phyloP scores from a whole-genome alignment of 2,797 vertebrate genomes.

The Parotocinclus haroldoi region DNA sequence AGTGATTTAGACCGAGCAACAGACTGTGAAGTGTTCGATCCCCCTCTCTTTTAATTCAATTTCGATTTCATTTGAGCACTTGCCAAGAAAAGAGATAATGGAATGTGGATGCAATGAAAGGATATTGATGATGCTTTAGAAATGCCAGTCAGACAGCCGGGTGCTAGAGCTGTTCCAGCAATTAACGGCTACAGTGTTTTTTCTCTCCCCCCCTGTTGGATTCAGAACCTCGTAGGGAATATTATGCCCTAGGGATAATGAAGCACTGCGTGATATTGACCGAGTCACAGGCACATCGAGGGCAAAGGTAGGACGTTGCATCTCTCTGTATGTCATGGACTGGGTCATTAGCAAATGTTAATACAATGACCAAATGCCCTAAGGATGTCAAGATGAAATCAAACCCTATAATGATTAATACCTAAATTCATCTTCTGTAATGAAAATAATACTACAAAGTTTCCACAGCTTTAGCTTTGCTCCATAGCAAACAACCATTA shows the following conservation, averaged over 20 bases:
- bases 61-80: slow-evolving; percentile 46
- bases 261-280: slow-evolving; percentile 28
- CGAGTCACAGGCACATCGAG: slow-evolving; percentile 31
- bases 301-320: slow-evolving; percentile 7
- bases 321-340: too few species aligned
- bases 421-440: too few species aligned
- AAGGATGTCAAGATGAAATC: too few species aligned
- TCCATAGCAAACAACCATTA: too few species aligned
- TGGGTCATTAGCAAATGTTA: too few species aligned
- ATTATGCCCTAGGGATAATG: slow-evolving; percentile 34
- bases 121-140: slow-evolving; percentile 54
- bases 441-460: too few species aligned
- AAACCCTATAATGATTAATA: too few species aligned
- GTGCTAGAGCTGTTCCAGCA: slow-evolving; percentile 35
- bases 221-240: slow-evolving; percentile 33
- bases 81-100: slow-evolving; percentile 48
- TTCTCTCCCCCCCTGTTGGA: slow-evolving; percentile 2
- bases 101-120: slow-evolving; percentile 49
- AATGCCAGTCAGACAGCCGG: slow-evolving; percentile 47
- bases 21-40: slow-evolving; percentile 47
- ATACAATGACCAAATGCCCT: too few species aligned
- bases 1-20: slow-evolving; percentile 39
- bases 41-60: slow-evolving; percentile 48
- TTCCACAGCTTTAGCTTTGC: too few species aligned
- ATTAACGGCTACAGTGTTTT: slow-evolving; percentile 37